Evolutionary conservation across 2,113 vertebrate genomes (phyloP), one percentile per base, ranked within the genome.

Genomic region (Geococcyx californianus): DNA sequence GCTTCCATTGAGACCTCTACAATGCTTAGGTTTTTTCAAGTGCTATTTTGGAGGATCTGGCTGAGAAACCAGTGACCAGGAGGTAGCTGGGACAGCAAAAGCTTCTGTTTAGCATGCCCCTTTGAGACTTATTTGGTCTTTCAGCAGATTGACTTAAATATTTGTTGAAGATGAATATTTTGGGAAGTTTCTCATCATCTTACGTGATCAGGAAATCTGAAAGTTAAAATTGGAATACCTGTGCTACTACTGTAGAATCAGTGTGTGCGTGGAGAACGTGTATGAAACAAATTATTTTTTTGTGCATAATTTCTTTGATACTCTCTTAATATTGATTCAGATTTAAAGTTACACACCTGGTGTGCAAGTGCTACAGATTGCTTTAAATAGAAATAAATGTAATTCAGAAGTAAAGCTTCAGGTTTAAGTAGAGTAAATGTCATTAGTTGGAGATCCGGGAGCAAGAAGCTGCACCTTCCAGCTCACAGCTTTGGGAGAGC

Each of bases 251-350:
- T 59, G 44, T 2, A 60, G 38, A 86, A 66, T 38, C 24, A 9
- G 3, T 47, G 21, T 0, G 0, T 34, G n/a, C n/a, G 4, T 60
- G 11, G 26, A n/a, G 33, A 21, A 31, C 7, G 1, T 3, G 13
- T 74, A 18, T 73, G 55, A 79, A 63, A 45, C 2, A 29, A 40
- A 7, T 56, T 28, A 5, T 10, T 29, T 63, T 51, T 33, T 31
- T 83, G 33, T 66, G 28, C n/a, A 13, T 26, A 24, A 63, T 55
- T 92, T 88, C 11, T 89, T 67, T 63, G 8, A 8, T 85, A 36
- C 19, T 8, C 31, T 12, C 1, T 63, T 85, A 72, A 67, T 60
- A 51, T 45, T 20, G 52, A 59, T 75, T 70, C 18, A 67, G 28
- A 33, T 63, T 42, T 13, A 49, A 25, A 69, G n/a, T 74, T 73